Evolutionary conservation across 2,888 invertebrate species (phyloP).

Genomic region (Lepidocyrtoides sp.): DNA sequence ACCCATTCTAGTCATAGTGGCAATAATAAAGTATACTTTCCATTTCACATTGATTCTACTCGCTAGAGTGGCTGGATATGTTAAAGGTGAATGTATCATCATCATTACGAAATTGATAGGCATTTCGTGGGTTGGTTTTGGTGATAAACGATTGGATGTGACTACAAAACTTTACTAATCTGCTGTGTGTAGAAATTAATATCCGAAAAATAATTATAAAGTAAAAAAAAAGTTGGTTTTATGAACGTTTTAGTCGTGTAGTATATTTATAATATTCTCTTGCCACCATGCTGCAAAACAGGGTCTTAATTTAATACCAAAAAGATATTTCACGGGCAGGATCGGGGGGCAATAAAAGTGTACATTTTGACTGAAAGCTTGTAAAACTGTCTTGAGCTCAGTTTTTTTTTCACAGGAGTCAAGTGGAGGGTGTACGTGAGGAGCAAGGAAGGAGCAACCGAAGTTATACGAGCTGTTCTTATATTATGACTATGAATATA

Average conservation of each 20-base stretch:
- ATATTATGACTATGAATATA: background rate
- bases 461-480: constrained; percentile 76
- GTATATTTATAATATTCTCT: no score
- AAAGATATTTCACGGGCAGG: constrained; percentile 83
- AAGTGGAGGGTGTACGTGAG: constrained; percentile 53
- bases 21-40: no score
- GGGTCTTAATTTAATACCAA: background rate
- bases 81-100: no score
- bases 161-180: background rate
- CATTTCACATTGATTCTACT: constrained; percentile 32
- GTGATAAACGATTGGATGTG: constrained; percentile 50
- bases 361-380: constrained; percentile 85
- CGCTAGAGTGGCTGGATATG: background rate
- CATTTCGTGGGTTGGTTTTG: background rate
- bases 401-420: constrained; percentile 81
- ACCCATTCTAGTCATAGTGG: background rate
- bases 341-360: constrained; percentile 85
- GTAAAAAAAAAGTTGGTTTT: no score
- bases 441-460: constrained; percentile 11
- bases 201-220: no score
- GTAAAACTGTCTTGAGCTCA: constrained; percentile 85
- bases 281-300: background rate
- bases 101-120: constrained; percentile 2
- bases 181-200: no score
- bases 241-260: no score